A percentile compares a stretch with the other conserved stretches of the same genome.
These are phyloP conservation scores for Hemiscyllium ocellatum DNA, from an alignment of 2,113 vertebrate genomes.

Conservation along the genomic window DNA sequence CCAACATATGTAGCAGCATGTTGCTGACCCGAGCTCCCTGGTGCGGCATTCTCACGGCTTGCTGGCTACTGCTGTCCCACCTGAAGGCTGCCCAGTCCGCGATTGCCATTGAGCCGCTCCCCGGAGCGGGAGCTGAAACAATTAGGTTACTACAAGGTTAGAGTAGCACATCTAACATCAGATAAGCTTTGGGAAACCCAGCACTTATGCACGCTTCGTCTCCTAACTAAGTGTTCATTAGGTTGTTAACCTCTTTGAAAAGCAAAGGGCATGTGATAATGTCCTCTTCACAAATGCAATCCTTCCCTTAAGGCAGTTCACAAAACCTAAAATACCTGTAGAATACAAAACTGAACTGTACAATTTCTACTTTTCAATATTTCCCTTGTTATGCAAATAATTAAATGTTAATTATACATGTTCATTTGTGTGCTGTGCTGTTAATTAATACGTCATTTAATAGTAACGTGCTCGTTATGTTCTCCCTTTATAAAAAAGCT, in stretches of 20 bases:
- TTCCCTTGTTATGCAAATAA: neutral
- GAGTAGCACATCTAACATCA: conserved; percentile 71
- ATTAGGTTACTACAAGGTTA: conserved; percentile 67
- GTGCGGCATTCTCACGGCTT: conserved; percentile 61
- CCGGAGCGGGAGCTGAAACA: conserved; percentile 61
- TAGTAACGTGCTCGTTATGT: neutral
- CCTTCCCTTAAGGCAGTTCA: conserved; percentile 65
- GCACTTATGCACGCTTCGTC: conserved; percentile 74
- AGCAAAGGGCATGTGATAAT: conserved; percentile 62
- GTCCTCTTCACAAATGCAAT: conserved; percentile 58
- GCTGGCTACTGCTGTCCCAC: conserved; percentile 61
- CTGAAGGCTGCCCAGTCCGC: conserved; percentile 59
- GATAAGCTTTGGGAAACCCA: conserved; percentile 56
- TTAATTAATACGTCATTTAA: neutral
- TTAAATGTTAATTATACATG: neutral
- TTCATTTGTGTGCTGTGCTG: neutral
- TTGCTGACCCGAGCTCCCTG: conserved; percentile 65
- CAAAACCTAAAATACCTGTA: conserved; percentile 64
- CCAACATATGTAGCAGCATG: conserved; percentile 84
- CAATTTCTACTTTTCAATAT: neutral
- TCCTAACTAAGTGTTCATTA: conserved; percentile 70
- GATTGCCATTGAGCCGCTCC: conserved; percentile 61
- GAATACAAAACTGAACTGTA: conserved; percentile 50
- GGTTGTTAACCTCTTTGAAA: conserved; percentile 78
- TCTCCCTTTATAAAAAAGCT: neutral